Percentiles rank a stretch among this genome's conserved stretches.
These are phyloP conservation scores for Cheirogaleus major DNA, from an alignment of 2,797 vertebrate species.

Conservation along the genomic window DNA sequence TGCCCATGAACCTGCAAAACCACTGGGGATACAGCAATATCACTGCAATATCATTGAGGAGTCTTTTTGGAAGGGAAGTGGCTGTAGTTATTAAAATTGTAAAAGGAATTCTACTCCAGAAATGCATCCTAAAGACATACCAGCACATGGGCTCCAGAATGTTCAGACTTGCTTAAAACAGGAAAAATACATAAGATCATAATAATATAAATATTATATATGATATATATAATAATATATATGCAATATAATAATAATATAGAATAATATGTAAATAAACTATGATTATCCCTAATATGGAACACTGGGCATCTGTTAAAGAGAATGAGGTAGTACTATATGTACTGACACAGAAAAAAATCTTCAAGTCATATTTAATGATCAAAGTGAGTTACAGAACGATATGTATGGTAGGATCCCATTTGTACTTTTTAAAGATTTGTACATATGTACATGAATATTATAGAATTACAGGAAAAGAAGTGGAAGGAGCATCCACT, in stretches of 20 bases:
- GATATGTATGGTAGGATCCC: background rate
- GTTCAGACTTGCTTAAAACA: background rate
- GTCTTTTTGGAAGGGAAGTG: background rate
- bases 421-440: background rate
- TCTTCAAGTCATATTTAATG: background rate
- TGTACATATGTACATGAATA: background rate
- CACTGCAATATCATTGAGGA: background rate
- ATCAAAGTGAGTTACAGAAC: background rate
- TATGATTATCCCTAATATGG: background rate
- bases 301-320: background rate
- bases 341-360: background rate
- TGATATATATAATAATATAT: too few relatives aligned
- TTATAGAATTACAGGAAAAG: background rate
- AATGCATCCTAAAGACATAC: background rate
- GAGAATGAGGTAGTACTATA: background rate
- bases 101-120: background rate
- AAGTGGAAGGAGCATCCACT: background rate
- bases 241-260: background rate
- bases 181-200: background rate
- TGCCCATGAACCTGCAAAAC: background rate
- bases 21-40: background rate
- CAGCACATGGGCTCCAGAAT: background rate
- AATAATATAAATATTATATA: background rate
- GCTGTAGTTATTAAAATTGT: background rate
- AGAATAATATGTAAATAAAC: background rate